phyloP scores from a whole-genome alignment of 2,888 invertebrate genomes.

The Euplexia lucipara region DNA sequence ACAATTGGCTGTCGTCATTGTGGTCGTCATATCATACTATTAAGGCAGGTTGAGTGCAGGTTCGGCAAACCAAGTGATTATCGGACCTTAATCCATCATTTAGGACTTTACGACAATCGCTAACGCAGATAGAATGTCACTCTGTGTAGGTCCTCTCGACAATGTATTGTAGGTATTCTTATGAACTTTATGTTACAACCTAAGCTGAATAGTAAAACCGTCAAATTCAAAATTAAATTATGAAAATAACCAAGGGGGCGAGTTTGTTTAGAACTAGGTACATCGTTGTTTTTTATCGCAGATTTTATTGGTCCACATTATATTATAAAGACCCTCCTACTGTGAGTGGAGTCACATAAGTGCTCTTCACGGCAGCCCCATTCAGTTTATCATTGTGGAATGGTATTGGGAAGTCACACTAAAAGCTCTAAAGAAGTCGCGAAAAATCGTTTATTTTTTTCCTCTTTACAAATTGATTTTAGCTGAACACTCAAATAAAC shows the following conservation, averaged over 20 bases:
- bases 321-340: constrained; percentile 53
- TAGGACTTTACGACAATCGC: too few relatives aligned
- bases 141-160: too few relatives aligned
- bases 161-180: too few relatives aligned
- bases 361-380: constrained; percentile 65
- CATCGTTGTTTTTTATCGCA: constrained; percentile 36
- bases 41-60: too few relatives aligned
- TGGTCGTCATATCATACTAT: too few relatives aligned
- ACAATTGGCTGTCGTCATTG: too few relatives aligned
- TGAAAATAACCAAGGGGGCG: constrained; percentile 1
- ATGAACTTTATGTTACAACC: constrained; percentile 22
- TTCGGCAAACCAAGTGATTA: too few relatives aligned
- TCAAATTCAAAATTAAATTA: constrained; percentile 9
- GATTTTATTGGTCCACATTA: constrained; percentile 44
- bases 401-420: constrained; percentile 66
- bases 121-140: too few relatives aligned
- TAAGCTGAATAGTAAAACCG: constrained; percentile 9
- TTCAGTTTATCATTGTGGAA: constrained; percentile 70
- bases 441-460: constrained; percentile 66
- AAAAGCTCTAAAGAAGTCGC: constrained; percentile 68
- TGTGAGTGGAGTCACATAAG: constrained; percentile 65
- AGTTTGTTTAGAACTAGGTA: constrained; percentile 22
- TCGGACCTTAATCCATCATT: too few relatives aligned
- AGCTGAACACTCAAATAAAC: constrained; percentile 31
- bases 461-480: constrained; percentile 59